phyloP scores from a whole-genome alignment of 1,140 invertebrate species.

The Ostrea denselamellosa region DNA sequence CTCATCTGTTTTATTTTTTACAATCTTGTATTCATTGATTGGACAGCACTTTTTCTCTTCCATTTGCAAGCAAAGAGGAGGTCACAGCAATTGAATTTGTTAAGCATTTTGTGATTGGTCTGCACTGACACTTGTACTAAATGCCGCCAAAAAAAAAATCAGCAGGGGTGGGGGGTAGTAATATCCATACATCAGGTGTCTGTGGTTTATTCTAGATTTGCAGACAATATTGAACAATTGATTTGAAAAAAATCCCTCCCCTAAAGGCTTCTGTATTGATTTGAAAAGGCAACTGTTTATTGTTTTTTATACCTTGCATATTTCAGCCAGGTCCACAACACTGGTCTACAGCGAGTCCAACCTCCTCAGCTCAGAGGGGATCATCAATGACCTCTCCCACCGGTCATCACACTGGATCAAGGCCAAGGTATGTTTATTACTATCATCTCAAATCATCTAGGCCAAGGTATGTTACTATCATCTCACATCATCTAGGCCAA shows the following conservation, averaged over 20 bases:
- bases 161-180: too few relatives aligned
- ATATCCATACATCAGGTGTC: too few relatives aligned
- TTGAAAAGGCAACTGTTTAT: not conserved
- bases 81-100: too few relatives aligned
- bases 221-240: not conserved
- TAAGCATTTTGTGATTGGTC: too few relatives aligned
- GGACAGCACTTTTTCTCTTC: too few relatives aligned
- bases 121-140: too few relatives aligned
- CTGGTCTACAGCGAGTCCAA: conserved; percentile 56
- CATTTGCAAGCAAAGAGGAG: too few relatives aligned
- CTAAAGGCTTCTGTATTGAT: not conserved
- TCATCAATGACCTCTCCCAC: conserved; percentile 48
- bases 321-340: conserved; percentile 57
- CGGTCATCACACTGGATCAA: conserved; percentile 35
- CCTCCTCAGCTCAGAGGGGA: conserved; percentile 45
- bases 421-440: conserved; percentile 41
- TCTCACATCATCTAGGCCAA: too few relatives aligned
- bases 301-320: not conserved
- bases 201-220: not conserved
- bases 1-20: too few relatives aligned
- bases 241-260: not conserved
- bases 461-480: too few relatives aligned
- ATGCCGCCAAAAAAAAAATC: too few relatives aligned
- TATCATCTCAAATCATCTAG: not conserved
- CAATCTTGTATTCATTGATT: too few relatives aligned